Percentiles rank a stretch among this genome's conserved stretches.
Evolutionary conservation across 2,113 vertebrate genomes (phyloP).

Genomic region (Callospermophilus lateralis): DNA sequence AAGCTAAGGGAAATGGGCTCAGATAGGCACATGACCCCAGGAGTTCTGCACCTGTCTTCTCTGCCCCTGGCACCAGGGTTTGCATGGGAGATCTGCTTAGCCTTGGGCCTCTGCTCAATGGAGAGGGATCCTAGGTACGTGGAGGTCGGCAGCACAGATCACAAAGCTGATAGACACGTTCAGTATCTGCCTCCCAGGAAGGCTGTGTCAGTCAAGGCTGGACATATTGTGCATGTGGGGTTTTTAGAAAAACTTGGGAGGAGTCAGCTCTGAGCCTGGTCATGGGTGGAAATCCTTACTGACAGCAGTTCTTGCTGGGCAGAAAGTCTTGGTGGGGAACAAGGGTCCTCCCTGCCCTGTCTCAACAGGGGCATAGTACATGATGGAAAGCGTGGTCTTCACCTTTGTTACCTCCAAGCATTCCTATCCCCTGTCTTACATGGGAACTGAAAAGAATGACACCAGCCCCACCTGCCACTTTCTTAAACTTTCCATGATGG

Average conservation of each 20-base stretch:
- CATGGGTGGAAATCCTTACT: not conserved
- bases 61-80: no score
- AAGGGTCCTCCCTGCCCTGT: not conserved
- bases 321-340: not conserved
- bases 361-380: no score
- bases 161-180: not conserved
- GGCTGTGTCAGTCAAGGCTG: not conserved
- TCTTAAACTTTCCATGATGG: not conserved
- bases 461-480: not conserved
- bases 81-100: no score
- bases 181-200: not conserved
- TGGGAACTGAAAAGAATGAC: not conserved
- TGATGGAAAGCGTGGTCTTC: not conserved
- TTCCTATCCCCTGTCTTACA: not conserved
- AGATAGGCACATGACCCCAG: no score
- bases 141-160: not conserved
- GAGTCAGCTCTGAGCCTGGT: not conserved
- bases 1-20: no score
- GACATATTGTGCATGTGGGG: not conserved
- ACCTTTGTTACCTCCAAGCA: not conserved
- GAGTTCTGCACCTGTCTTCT: no score
- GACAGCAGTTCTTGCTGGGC: not conserved
- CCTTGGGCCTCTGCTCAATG: no score
- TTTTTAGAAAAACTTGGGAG: not conserved
- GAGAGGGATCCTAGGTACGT: no score